phyloP scores from a whole-genome alignment of 2,888 invertebrate genomes.

The Aporophyla lueneburgensis region DNA sequence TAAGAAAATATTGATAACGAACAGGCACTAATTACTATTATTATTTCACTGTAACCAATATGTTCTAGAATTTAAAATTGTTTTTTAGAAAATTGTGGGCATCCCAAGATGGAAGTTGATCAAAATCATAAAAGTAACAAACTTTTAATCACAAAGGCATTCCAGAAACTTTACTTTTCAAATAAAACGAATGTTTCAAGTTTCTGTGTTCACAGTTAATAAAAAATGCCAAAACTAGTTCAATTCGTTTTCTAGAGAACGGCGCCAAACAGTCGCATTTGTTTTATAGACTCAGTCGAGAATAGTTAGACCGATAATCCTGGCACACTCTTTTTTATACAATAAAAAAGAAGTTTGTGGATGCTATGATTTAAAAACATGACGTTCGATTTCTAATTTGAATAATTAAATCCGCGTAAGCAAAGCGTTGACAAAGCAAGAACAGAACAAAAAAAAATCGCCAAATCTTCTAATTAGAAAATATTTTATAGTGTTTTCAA shows the following conservation, averaged over 20 bases:
- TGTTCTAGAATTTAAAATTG: not conserved
- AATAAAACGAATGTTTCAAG: constrained; percentile 2
- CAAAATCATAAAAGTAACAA: constrained; percentile 3
- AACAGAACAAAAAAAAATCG: too few relatives aligned
- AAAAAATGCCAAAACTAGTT: constrained; percentile 19
- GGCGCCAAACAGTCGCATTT: constrained; percentile 2
- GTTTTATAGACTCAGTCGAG: not conserved
- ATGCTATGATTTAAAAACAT: not conserved
- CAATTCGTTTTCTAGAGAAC: constrained; percentile 12
- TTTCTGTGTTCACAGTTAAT: constrained; percentile 15
- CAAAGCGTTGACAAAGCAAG: too few relatives aligned
- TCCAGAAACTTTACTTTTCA: constrained; percentile 12
- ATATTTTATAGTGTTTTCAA: too few relatives aligned
- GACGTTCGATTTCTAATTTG: not conserved
- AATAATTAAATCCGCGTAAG: not conserved
- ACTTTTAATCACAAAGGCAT: constrained; percentile 1
- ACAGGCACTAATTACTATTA: not conserved
- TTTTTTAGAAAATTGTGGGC: not conserved
- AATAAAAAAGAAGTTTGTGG: not conserved
- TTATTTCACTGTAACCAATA: not conserved
- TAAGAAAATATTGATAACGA: not conserved
- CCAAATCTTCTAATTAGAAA: too few relatives aligned
- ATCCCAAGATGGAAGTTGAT: not conserved
- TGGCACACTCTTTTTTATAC: not conserved
- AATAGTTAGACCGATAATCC: not conserved